These are phyloP conservation scores for Zosterops japonicus DNA, from an alignment of 2,113 vertebrate genomes.

Conservation along the genomic window DNA sequence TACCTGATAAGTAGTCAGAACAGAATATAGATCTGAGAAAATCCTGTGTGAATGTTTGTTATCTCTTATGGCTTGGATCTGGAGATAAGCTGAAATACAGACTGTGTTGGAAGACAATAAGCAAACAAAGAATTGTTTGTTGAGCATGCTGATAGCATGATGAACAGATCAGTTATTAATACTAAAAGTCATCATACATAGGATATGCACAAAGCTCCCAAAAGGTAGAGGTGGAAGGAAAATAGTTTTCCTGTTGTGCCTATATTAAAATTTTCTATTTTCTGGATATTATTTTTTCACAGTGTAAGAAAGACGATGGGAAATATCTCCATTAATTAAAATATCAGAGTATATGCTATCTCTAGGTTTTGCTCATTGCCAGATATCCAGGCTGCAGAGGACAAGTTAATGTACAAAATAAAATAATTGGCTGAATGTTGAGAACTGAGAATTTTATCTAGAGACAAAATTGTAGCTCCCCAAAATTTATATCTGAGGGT, in stretches of 20 bases:
- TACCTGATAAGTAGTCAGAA: background rate
- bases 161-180: background rate
- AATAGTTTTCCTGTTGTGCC: background rate
- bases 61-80: background rate
- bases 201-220: background rate
- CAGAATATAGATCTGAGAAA: background rate
- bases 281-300: background rate
- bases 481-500: background rate
- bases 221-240: background rate
- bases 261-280: background rate
- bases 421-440: background rate
- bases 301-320: accelerated
- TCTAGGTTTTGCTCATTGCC: background rate
- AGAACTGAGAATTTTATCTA: background rate
- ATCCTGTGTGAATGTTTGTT: background rate
- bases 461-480: background rate
- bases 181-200: background rate
- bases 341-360: background rate
- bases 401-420: background rate
- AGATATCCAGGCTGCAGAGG: background rate
- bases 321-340: background rate
- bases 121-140: background rate
- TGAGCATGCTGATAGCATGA: background rate
- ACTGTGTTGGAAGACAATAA: background rate
- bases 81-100: background rate